phyloP scores from a whole-genome alignment of 2,797 vertebrate species.

The Tragelaphus eurycerus region DNA sequence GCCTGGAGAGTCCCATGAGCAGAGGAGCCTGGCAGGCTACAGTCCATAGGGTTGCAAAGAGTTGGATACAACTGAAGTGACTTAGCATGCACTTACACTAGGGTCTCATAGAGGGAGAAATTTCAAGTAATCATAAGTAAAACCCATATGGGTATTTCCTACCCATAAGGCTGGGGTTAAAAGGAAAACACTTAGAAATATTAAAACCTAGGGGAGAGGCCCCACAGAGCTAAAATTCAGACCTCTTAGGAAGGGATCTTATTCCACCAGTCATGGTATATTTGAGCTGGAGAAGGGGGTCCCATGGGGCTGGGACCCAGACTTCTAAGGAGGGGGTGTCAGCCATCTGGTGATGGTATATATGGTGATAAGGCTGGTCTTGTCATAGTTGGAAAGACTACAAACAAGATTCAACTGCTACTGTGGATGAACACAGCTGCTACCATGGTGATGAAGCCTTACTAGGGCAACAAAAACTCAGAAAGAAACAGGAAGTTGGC shows the following conservation, averaged over 20 bases:
- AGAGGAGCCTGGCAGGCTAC: not conserved
- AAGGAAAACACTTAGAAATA: not conserved
- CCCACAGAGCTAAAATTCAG: not conserved
- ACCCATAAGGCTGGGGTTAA: not conserved
- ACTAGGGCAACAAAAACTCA: not conserved
- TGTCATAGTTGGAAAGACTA: not conserved
- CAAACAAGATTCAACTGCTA: not conserved
- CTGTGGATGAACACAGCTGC: not conserved
- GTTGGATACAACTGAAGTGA: rapidly evolving
- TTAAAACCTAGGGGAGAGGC: not conserved
- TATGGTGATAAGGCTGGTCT: not conserved
- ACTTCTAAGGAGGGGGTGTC: not conserved
- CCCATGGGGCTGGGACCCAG: not conserved
- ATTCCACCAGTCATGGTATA: not conserved
- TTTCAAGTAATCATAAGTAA: too few species aligned
- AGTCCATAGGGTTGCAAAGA: not conserved
- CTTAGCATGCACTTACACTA: not conserved
- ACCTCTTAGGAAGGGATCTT: not conserved
- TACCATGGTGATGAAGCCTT: not conserved
- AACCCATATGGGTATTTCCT: too few species aligned
- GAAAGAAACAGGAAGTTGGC: not conserved
- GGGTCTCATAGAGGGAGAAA: not conserved
- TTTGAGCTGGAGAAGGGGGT: not conserved
- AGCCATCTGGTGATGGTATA: not conserved
- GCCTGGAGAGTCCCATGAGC: not conserved